These are phyloP conservation scores for Fistularia commersonii DNA, from an alignment of 2,797 vertebrate genomes.

Conservation along the genomic window DNA sequence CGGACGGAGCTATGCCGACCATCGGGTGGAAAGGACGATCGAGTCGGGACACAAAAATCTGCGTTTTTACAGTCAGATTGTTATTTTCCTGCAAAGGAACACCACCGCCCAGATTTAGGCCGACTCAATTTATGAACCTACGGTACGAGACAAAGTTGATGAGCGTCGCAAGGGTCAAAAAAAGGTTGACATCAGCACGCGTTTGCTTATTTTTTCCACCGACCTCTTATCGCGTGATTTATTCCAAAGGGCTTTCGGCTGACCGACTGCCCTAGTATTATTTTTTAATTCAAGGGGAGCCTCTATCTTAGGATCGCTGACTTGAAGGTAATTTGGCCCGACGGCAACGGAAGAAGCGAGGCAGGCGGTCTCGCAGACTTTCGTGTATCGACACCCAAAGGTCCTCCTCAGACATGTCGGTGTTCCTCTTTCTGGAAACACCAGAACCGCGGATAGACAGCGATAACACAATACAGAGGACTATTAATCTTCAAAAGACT, in stretches of 20 bases:
- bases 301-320: slow-evolving; percentile 31
- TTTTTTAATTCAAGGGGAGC: slow-evolving; percentile 36
- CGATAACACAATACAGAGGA: slow-evolving; percentile 29
- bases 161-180: no score
- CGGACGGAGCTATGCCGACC: no score
- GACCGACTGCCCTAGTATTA: slow-evolving; percentile 27
- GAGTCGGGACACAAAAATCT: no score
- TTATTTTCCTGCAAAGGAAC: slow-evolving; percentile 15
- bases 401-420: slow-evolving; percentile 27
- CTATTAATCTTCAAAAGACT: slow-evolving; percentile 68
- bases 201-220: no score
- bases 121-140: slow-evolving; percentile 41
- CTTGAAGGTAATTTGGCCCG: slow-evolving; percentile 44
- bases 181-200: no score
- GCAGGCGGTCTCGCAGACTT: slow-evolving; percentile 32
- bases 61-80: no score
- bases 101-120: slow-evolving; percentile 43
- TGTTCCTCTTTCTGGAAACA: slow-evolving; percentile 16
- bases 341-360: slow-evolving; percentile 21
- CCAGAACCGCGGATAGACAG: slow-evolving; percentile 37
- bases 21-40: no score
- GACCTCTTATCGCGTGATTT: no score
- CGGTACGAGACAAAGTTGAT: no score
- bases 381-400: slow-evolving; percentile 38
- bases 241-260: no score